Conservation (phyloP, 2,888 invertebrate genomes). For the Chloromyia formosa region DNA sequence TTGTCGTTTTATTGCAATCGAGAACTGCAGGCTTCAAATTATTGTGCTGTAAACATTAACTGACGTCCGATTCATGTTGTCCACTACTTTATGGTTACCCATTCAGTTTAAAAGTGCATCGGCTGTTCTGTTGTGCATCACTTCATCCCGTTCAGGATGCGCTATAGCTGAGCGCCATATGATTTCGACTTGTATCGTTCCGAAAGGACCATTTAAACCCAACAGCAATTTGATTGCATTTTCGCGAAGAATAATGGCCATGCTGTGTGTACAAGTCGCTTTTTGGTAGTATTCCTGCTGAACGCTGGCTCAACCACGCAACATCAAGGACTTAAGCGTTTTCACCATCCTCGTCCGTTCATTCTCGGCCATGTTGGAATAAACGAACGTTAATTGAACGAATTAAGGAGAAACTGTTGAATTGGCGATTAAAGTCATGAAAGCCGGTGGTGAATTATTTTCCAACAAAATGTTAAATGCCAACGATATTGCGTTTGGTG, state of each 20-base stretch:
- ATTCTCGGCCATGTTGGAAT: neutral
- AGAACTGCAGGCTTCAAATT: conserved; percentile 37
- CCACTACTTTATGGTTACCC: conserved; percentile 30
- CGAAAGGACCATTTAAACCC: conserved; percentile 25
- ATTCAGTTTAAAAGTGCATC: conserved; percentile 20
- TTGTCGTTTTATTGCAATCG: conserved; percentile 39
- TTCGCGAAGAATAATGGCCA: conserved; percentile 32
- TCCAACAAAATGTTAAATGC: neutral
- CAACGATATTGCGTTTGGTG: neutral
- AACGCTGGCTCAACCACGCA: neutral
- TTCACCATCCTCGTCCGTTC: neutral
- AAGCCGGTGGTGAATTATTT: conserved; percentile 19
- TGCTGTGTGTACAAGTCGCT: neutral
- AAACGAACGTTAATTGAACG: conserved; percentile 30
- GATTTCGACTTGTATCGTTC: conserved; percentile 34
- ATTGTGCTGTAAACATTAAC: conserved; percentile 41
- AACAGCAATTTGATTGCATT: conserved; percentile 38
- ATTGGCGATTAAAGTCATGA: conserved; percentile 37
- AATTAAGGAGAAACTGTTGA: conserved; percentile 38
- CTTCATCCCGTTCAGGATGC: neutral
- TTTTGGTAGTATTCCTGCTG: neutral
- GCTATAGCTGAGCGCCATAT: neutral
- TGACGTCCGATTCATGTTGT: conserved; percentile 41
- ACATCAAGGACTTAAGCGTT: conserved; percentile 21
- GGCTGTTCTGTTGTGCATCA: conserved; percentile 37